Evolutionary conservation across 53 echinoderm and acorn worm species (phyloP).

Genomic region (Astropecten irregularis): DNA sequence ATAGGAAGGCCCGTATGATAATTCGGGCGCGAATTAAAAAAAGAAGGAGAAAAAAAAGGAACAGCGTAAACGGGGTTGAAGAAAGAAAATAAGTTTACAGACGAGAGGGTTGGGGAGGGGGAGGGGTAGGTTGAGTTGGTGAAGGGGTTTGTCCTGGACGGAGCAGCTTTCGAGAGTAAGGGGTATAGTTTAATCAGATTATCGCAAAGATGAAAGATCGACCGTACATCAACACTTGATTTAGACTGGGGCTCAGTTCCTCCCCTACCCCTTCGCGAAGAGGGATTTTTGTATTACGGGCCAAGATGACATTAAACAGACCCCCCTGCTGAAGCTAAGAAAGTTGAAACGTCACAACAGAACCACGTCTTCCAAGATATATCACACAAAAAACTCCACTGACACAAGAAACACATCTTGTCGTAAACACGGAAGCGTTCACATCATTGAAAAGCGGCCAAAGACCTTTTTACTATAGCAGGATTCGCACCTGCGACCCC

Average conservation of each 20-base stretch:
- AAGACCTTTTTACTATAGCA: too few species aligned
- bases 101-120: background rate
- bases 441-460: too few species aligned
- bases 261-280: background rate
- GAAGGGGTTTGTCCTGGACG: background rate
- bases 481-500: too few species aligned
- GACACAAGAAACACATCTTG: too few species aligned
- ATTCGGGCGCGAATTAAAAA: background rate
- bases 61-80: background rate
- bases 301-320: background rate
- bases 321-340: background rate
- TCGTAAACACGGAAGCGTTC: too few species aligned
- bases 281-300: background rate
- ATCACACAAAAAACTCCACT: background rate
- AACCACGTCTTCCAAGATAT: background rate
- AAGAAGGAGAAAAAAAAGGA: too few species aligned
- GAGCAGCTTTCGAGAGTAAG: background rate
- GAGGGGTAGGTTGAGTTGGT: background rate
- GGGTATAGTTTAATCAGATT: constrained; percentile 41
- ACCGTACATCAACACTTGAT: constrained; percentile 28
- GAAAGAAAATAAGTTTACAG: background rate
- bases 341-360: background rate
- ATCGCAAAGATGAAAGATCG: background rate
- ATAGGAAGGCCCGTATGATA: constrained; percentile 33
- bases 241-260: too few species aligned